Percentiles rank a stretch among this genome's conserved stretches.
Conservation (phyloP, 2,888 invertebrate species). For the Neelides folsomi region DNA sequence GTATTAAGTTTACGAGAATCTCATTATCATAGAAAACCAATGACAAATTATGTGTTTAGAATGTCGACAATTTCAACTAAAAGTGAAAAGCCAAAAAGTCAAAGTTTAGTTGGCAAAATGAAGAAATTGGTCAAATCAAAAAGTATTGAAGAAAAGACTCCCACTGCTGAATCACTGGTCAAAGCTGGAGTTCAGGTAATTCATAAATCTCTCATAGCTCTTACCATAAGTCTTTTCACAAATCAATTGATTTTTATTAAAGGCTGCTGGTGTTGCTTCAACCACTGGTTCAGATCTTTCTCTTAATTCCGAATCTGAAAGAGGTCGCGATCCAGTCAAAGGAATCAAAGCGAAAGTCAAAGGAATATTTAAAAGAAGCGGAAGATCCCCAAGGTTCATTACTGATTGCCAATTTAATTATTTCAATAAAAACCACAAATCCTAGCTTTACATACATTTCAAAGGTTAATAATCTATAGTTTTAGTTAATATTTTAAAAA, state of each 20-base stretch:
- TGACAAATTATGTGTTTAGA: too few species aligned
- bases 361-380: slow-evolving; percentile 62
- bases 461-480: too few species aligned
- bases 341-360: slow-evolving; percentile 66
- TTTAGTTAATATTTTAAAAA: neutral
- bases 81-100: slow-evolving; percentile 69
- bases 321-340: slow-evolving; percentile 42
- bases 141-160: slow-evolving; percentile 54
- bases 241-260: slow-evolving; percentile 3
- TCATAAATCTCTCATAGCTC: neutral
- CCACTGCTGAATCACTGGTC: slow-evolving; percentile 27
- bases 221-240: neutral
- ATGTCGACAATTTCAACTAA: slow-evolving; percentile 72
- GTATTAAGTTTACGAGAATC: too few species aligned
- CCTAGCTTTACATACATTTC: too few species aligned
- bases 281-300: slow-evolving; percentile 62
- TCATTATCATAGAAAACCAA: too few species aligned
- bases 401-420: too few species aligned
- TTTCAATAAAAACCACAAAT: too few species aligned
- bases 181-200: slow-evolving; percentile 30
- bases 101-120: slow-evolving; percentile 68
- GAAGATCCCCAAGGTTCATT: slow-evolving; percentile 55
- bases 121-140: slow-evolving; percentile 68
- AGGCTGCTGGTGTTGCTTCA: slow-evolving; percentile 38
- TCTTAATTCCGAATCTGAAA: slow-evolving; percentile 44